phyloP scores from a whole-genome alignment of 2,797 vertebrate genomes.

The Crocodylus rhombifer region DNA sequence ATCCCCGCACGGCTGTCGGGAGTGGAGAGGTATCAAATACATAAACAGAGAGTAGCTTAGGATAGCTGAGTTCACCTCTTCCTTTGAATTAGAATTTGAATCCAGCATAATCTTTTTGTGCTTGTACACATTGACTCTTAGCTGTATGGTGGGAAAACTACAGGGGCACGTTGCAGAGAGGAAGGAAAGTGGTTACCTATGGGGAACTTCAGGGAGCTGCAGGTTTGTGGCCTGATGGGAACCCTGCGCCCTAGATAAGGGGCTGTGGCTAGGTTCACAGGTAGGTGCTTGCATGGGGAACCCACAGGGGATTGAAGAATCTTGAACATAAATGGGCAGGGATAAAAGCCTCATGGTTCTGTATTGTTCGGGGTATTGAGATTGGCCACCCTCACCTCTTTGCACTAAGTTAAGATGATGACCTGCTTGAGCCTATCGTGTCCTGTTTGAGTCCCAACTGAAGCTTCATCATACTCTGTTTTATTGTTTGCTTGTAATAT shows the following conservation, averaged over 20 bases:
- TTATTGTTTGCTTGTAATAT: not conserved
- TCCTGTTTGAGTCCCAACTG: not conserved
- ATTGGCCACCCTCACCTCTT: too few relatives aligned
- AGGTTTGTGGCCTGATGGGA: not conserved
- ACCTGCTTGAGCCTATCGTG: not conserved
- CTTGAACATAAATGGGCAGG: not conserved
- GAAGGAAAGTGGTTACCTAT: not conserved
- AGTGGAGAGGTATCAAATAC: not conserved
- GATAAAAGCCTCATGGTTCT: not conserved
- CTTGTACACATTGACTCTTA: not conserved
- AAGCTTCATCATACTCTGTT: not conserved
- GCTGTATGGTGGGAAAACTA: not conserved
- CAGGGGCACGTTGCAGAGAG: not conserved
- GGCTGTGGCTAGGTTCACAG: not conserved
- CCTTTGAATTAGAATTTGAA: not conserved
- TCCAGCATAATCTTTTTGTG: not conserved
- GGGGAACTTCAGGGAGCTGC: not conserved
- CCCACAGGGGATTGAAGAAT: not conserved
- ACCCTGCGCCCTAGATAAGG: not conserved
- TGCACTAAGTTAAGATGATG: too few relatives aligned
- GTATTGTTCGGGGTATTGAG: too few relatives aligned
- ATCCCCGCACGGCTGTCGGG: not conserved
- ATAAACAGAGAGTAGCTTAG: not conserved
- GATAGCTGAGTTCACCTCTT: not conserved
- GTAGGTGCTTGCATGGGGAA: accelerated